These are phyloP conservation scores for Eupithecia subumbrata DNA, from an alignment of 2,888 invertebrate species.

Conservation along the genomic window DNA sequence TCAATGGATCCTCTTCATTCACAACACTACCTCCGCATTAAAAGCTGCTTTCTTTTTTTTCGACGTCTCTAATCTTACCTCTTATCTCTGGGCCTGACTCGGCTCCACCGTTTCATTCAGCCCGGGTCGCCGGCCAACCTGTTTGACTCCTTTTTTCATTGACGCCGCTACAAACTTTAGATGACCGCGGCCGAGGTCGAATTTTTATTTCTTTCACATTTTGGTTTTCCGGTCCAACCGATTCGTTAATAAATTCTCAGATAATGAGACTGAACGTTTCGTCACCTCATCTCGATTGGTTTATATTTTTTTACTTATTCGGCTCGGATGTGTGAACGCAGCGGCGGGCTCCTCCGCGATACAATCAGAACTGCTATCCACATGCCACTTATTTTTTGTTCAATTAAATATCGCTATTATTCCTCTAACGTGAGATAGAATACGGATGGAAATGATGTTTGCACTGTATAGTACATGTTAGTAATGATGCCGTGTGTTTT, in stretches of 20 bases:
- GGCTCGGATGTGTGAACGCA: conserved; percentile 80
- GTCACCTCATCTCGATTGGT: conserved; percentile 84
- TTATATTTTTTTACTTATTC: conserved; percentile 74
- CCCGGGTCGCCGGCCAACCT: conserved; percentile 77
- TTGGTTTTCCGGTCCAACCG: conserved; percentile 82
- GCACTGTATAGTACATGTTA: neutral
- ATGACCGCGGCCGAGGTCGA: conserved; percentile 83
- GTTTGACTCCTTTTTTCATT: conserved; percentile 83
- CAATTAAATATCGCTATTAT: conserved; percentile 79
- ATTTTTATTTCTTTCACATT: conserved; percentile 84
- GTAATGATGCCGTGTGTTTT: conserved; percentile 47
- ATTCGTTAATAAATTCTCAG: conserved; percentile 85
- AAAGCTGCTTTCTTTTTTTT: conserved; percentile 78
- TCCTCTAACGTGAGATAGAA: conserved; percentile 33
- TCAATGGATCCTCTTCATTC: conserved; percentile 83
- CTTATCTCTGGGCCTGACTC: conserved; percentile 79
- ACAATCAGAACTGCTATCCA: conserved; percentile 76
- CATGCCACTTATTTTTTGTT: conserved; percentile 74
- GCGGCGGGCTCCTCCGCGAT: conserved; percentile 67
- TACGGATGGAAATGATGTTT: neutral
- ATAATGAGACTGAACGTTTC: conserved; percentile 85
- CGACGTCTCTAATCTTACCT: conserved; percentile 77
- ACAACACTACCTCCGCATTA: conserved; percentile 81
- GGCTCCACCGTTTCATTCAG: conserved; percentile 82
- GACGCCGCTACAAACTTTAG: conserved; percentile 80